Conservation (phyloP, 1,140 invertebrate genomes). For the Macrocentrus cingulum region DNA sequence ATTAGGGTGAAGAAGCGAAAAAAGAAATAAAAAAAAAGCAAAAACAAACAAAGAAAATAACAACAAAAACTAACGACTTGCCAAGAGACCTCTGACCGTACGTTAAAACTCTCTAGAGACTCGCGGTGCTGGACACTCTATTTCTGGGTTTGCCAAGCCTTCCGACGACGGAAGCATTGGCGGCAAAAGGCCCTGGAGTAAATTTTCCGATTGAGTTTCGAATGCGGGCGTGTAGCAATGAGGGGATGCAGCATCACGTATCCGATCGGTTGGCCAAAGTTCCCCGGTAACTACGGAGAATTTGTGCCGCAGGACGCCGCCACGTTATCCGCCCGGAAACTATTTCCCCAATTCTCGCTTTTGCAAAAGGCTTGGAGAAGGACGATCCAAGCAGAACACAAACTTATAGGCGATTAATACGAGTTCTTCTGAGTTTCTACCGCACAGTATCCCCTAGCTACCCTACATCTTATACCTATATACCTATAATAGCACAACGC, state of each 20-base stretch:
- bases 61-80: constrained; percentile 31
- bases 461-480: too few species aligned
- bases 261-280: constrained; percentile 26
- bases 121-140: constrained; percentile 22
- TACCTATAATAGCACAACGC: too few species aligned
- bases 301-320: constrained; percentile 23
- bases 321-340: constrained; percentile 28
- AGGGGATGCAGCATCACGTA: constrained; percentile 24
- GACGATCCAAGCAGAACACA: constrained; percentile 20
- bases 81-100: constrained; percentile 42
- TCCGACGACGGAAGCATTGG: too few species aligned
- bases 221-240: not conserved
- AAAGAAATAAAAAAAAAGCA: not conserved
- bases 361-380: constrained; percentile 5
- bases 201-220: constrained; percentile 22
- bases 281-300: constrained; percentile 29
- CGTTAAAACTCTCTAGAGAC: constrained; percentile 44
- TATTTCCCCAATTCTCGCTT: constrained; percentile 28
- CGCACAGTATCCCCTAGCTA: too few species aligned
- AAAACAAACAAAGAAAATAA: constrained; percentile 9
- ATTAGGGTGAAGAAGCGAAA: constrained; percentile 6
- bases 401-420: constrained; percentile 32
- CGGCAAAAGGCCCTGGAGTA: too few species aligned
- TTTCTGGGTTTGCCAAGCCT: constrained; percentile 19
- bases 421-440: constrained; percentile 28